Percentiles rank a stretch among this genome's conserved stretches.
Conservation (phyloP, 1,140 invertebrate genomes). For the Danaus melanippus region DNA sequence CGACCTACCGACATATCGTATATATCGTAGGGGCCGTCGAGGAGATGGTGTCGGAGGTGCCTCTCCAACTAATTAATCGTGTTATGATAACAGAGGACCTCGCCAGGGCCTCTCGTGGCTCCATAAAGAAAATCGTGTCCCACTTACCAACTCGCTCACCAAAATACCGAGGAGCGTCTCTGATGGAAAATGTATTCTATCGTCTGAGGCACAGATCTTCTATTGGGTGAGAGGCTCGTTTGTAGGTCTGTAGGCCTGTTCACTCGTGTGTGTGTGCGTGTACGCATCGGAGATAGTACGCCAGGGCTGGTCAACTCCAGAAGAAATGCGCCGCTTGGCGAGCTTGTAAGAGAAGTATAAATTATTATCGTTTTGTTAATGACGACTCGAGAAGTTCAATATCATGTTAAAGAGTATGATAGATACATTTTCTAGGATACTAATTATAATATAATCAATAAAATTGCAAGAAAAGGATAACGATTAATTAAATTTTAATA, state of each 20-base stretch:
- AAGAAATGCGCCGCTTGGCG: conserved; percentile 57
- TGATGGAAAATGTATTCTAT: conserved; percentile 27
- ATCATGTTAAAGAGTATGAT: too few species aligned
- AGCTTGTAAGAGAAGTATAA: too few species aligned
- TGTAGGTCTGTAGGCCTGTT: conserved; percentile 68
- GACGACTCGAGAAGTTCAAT: background rate
- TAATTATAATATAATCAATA: too few species aligned
- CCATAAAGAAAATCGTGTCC: conserved; percentile 60
- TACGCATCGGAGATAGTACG: conserved; percentile 63
- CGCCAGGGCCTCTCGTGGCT: conserved; percentile 43
- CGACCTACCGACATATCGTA: too few species aligned
- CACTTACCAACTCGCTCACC: conserved; percentile 45
- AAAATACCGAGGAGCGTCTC: conserved; percentile 10
- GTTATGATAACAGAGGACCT: conserved; percentile 39
- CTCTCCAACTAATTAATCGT: conserved; percentile 14
- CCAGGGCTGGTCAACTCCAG: conserved; percentile 41
- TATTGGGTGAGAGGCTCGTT: conserved; percentile 38
- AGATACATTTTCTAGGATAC: too few species aligned
- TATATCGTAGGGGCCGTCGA: too few species aligned
- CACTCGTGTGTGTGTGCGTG: conserved; percentile 39
- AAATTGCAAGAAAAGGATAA: background rate
- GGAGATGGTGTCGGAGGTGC: too few species aligned
- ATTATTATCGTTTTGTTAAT: background rate
- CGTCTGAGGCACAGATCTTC: background rate
- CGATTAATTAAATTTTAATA: background rate